A percentile compares a stretch with the other conserved stretches of the same genome.
Conservation (phyloP, 2,113 vertebrate genomes). For the Lipotes vexillifer region DNA sequence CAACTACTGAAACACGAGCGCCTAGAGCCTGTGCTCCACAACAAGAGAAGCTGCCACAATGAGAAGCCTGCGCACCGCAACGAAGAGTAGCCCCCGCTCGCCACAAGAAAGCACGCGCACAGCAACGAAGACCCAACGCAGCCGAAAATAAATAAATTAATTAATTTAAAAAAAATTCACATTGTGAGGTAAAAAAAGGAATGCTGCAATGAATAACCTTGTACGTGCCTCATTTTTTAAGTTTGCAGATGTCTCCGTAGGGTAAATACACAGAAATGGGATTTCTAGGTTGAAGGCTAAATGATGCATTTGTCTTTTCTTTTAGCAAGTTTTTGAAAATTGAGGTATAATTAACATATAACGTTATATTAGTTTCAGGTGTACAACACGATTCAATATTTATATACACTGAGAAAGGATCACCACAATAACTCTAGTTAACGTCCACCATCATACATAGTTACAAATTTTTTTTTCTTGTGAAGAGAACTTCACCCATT, state of each 20-base stretch:
- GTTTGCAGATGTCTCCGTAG: neutral
- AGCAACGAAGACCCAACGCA: no score
- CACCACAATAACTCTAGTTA: neutral
- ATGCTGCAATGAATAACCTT: neutral
- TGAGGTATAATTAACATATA: neutral
- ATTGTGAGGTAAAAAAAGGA: no score
- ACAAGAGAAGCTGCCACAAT: no score
- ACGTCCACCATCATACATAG: neutral
- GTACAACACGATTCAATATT: neutral
- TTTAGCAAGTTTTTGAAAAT: neutral
- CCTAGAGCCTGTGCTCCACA: no score
- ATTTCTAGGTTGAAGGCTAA: neutral
- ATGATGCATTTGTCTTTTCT: neutral
- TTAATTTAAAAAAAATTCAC: no score
- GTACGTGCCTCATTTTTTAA: neutral
- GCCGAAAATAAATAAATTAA: no score
- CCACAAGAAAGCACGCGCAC: no score
- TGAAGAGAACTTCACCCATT: neutral
- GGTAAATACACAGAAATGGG: neutral
- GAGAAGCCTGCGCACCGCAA: no score
- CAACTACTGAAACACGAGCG: no score
- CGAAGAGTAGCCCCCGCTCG: no score
- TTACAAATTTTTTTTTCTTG: neutral
- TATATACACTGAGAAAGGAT: neutral
- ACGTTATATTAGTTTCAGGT: neutral